Conservation (phyloP, 2,888 invertebrate genomes). For the Melipona beecheii region DNA sequence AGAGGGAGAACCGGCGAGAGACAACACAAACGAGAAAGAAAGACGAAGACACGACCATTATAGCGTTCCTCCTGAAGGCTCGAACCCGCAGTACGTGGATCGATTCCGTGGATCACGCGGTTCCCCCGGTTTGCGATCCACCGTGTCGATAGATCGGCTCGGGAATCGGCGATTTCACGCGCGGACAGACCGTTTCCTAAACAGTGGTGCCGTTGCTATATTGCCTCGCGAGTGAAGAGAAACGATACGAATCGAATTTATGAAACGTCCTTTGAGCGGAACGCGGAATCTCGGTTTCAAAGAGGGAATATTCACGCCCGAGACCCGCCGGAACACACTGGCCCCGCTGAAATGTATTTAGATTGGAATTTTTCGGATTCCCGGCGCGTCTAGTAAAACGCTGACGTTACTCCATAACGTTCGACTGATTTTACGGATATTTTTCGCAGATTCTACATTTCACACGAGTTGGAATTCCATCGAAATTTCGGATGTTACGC, state of each 20-base stretch:
- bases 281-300: background rate
- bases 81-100: conserved; percentile 47
- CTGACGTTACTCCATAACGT: background rate
- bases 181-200: background rate
- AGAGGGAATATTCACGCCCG: background rate
- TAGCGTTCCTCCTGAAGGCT: conserved; percentile 38
- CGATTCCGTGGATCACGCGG: conserved; percentile 29
- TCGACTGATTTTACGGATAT: background rate
- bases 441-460: too few species aligned
- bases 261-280: background rate
- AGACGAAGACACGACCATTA: conserved; percentile 37
- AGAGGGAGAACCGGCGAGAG: conserved; percentile 38
- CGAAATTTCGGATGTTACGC: background rate
- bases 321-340: too few species aligned
- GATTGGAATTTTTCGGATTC: background rate
- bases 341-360: background rate
- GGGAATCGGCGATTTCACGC: background rate
- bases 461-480: background rate
- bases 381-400: background rate
- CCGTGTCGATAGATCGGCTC: background rate
- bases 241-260: background rate
- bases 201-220: background rate
- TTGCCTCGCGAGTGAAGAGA: conserved; percentile 16
- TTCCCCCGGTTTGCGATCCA: background rate
- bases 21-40: conserved; percentile 36